These are phyloP conservation scores for Cirrhinus molitorella DNA, from an alignment of 2,797 vertebrate genomes.

Conservation along the genomic window DNA sequence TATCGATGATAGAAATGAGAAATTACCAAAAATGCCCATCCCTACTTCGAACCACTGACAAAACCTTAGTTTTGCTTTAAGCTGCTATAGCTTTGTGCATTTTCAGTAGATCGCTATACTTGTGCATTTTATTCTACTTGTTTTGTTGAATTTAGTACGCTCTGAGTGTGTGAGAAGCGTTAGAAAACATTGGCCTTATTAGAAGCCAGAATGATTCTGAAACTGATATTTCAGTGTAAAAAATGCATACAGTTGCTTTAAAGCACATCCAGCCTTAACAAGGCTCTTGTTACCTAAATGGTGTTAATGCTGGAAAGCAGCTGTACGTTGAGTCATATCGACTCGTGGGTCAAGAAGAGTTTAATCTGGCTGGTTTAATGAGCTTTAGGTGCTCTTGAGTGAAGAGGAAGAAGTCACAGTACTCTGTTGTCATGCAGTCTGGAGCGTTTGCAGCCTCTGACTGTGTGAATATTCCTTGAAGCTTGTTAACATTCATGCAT, in stretches of 20 bases:
- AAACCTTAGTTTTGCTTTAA: too few relatives aligned
- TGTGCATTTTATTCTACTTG: too few relatives aligned
- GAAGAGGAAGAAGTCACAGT: background rate
- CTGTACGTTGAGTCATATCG: background rate
- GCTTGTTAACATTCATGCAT: constrained; percentile 3
- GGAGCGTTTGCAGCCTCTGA: background rate
- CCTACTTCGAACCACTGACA: too few relatives aligned
- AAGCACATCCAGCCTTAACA: background rate
- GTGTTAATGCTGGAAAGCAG: background rate
- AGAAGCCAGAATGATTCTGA: background rate
- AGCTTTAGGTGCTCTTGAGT: constrained; percentile 19
- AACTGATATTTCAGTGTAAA: background rate
- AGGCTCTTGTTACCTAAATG: background rate
- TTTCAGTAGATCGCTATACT: too few relatives aligned
- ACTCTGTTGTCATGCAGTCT: background rate
- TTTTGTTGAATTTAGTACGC: too few relatives aligned
- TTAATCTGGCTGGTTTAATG: constrained; percentile 20
- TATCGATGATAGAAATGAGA: too few relatives aligned
- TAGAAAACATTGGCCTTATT: too few relatives aligned
- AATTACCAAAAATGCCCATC: too few relatives aligned
- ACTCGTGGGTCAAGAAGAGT: background rate
- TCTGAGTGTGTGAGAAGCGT: too few relatives aligned
- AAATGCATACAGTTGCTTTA: background rate
- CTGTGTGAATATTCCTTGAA: background rate
- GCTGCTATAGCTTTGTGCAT: too few relatives aligned